phyloP scores from a whole-genome alignment of 2,113 vertebrate genomes.

The Saccopteryx bilineata region DNA sequence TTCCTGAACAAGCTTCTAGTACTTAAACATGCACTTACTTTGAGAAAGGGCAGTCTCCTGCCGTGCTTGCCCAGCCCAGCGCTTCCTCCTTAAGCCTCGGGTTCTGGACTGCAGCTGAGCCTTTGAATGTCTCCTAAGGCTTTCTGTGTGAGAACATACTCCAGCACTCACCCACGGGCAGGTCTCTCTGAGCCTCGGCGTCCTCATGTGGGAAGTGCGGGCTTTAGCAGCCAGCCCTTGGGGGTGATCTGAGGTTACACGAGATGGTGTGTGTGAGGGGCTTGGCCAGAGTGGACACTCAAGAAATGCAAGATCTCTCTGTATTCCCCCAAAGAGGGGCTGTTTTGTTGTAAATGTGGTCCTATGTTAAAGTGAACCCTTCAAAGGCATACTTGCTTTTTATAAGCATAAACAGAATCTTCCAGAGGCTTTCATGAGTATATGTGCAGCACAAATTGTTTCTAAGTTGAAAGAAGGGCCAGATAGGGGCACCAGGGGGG shows the following conservation, averaged over 20 bases:
- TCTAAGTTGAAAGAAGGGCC: background rate
- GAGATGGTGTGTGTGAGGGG: background rate
- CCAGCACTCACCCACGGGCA: background rate
- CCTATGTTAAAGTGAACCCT: background rate
- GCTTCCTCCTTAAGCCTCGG: background rate
- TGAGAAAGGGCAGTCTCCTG: background rate
- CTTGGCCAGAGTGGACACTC: background rate
- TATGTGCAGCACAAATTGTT: background rate
- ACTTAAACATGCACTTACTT: background rate
- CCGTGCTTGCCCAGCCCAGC: background rate
- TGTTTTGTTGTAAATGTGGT: background rate
- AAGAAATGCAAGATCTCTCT: background rate
- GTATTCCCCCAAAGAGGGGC: background rate
- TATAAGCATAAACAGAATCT: background rate
- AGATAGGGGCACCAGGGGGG: background rate
- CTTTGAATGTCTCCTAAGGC: background rate
- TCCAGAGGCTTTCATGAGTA: background rate
- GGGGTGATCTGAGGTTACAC: background rate
- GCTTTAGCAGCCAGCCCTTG: background rate
- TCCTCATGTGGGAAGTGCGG: background rate
- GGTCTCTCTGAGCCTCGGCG: background rate
- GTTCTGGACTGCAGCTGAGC: background rate
- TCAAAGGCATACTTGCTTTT: background rate
- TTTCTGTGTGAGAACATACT: background rate
- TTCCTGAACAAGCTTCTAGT: background rate